phyloP scores from a whole-genome alignment of 2,113 vertebrate genomes.

The Forbesichthys agassizii region DNA sequence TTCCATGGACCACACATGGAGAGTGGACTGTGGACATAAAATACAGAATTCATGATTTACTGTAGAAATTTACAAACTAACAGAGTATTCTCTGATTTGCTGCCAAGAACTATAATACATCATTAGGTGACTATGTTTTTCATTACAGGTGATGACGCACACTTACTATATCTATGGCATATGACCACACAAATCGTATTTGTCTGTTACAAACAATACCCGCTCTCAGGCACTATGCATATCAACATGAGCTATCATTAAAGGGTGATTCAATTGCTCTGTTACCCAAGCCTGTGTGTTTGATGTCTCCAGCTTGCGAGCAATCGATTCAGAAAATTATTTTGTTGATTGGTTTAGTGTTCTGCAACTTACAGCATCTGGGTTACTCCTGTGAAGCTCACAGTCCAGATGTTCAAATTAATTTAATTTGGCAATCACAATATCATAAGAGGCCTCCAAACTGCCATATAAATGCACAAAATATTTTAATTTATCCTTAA shows the following conservation, averaged over 20 bases:
- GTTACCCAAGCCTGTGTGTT: conserved; percentile 54
- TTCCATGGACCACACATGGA: conserved; percentile 71
- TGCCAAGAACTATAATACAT: conserved; percentile 59
- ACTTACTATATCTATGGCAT: conserved; percentile 25
- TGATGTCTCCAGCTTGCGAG: conserved; percentile 66
- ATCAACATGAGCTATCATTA: conserved; percentile 73
- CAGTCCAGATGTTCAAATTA: conserved; percentile 73
- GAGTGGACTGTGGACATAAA: conserved; percentile 54
- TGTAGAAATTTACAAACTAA: conserved; percentile 71
- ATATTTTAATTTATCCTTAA: conserved; percentile 42
- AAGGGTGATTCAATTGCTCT: conserved; percentile 73
- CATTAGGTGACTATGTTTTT: conserved; percentile 53
- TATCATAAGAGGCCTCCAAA: conserved; percentile 61
- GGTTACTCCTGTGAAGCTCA: conserved; percentile 74
- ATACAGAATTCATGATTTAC: conserved; percentile 68
- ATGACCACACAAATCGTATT: conserved; percentile 20
- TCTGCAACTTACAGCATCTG: conserved; percentile 66
- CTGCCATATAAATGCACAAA: conserved; percentile 58
- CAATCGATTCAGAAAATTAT: conserved; percentile 69
- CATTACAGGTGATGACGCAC: conserved; percentile 69
- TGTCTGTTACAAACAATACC: conserved; percentile 34
- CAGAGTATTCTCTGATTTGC: conserved; percentile 49
- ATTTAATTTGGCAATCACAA: conserved; percentile 69
- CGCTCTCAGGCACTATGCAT: conserved; percentile 38
- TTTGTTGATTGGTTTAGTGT: conserved; percentile 73